Evolutionary conservation across 2,113 vertebrate species (phyloP), one percentile per base, ranked within the genome.

Genomic region (Scartelaos histophorus): DNA sequence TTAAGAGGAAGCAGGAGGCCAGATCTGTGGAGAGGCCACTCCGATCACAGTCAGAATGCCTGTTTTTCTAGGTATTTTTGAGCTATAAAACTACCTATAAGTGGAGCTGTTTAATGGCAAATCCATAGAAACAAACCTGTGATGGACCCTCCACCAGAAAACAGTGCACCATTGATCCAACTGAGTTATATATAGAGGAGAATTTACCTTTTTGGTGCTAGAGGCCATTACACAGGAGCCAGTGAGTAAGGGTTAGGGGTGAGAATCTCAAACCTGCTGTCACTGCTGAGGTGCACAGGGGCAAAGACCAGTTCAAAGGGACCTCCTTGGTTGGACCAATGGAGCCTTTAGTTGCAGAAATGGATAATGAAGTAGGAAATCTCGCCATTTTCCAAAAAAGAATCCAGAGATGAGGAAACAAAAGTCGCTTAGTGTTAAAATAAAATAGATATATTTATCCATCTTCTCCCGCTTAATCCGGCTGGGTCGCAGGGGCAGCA

Each of bases 271-370:
- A 85, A 93, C 79, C 90, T 85, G 45, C 80, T 81, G 15, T 95
- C 90, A 16, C 84, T 89, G 67, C 86, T 93, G 43, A 94, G 69
- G 60, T 94, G 90, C 0, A 82, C 70, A 2, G 96, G 96, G 15
- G 74, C 80, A 85, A 96, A 98, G 3, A 90, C 94, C 43, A 94
- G 88, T 29, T 94, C 74, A 0, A 96, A 92, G 49, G 93, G 82
- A 96, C 85, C 2, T 95, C 92, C 86, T 81, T 94, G 34, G 93
- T 95, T 0, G 95, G 85, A 0, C 86, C 87, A 85, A 97, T 93
- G 24, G 94, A 95, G 64, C 96, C 96, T 82, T 94, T 89, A 12
- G 72, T 47, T 0, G 96, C 96, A 3, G 38, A 81, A 80, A 98
- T 95, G 57, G 89, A 93, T 81, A 97, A 92, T 71, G 93, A 91